Percentiles rank a stretch among this genome's conserved stretches.
Conservation (phyloP, 2,888 invertebrate genomes). For the Melanostoma scalare region DNA sequence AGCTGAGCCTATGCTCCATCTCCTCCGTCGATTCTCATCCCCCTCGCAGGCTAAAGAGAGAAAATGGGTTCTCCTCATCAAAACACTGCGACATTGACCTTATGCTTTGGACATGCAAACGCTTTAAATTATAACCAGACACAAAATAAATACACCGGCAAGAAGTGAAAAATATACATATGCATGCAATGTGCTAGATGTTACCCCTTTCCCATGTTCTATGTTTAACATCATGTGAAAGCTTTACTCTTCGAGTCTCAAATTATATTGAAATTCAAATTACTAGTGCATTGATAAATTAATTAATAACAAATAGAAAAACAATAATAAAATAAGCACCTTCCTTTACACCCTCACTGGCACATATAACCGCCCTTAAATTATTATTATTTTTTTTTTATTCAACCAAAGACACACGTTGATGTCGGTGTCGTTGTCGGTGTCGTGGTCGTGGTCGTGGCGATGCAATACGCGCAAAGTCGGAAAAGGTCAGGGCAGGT, state of each 20-base stretch:
- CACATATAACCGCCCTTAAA: conserved; percentile 45
- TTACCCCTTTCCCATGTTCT: background rate
- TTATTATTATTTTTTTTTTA: conserved; percentile 11
- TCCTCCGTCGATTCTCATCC: conserved; percentile 8
- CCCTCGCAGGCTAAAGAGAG: conserved; percentile 34
- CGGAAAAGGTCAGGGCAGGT: conserved; percentile 82
- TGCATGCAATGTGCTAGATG: conserved; percentile 53
- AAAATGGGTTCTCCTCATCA: conserved; percentile 64
- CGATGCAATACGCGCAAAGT: conserved; percentile 74
- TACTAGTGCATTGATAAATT: conserved; percentile 11
- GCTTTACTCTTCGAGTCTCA: conserved; percentile 42
- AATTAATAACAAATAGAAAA: conserved; percentile 40
- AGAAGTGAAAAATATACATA: conserved; percentile 65
- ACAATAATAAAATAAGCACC: conserved; percentile 25
- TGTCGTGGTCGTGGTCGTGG: conserved; percentile 47
- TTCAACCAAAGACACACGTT: conserved; percentile 68
- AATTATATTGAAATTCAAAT: conserved; percentile 32
- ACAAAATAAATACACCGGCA: conserved; percentile 70
- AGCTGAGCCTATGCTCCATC: conserved; percentile 58
- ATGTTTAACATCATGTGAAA: conserved; percentile 24
- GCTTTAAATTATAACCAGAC: conserved; percentile 72
- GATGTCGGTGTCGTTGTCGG: conserved; percentile 49
- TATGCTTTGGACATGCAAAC: conserved; percentile 73
- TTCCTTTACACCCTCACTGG: conserved; percentile 42
- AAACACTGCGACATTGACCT: conserved; percentile 71